These are phyloP conservation scores for Arizona elegans DNA, from an alignment of 2,113 vertebrate species.

Conservation along the genomic window DNA sequence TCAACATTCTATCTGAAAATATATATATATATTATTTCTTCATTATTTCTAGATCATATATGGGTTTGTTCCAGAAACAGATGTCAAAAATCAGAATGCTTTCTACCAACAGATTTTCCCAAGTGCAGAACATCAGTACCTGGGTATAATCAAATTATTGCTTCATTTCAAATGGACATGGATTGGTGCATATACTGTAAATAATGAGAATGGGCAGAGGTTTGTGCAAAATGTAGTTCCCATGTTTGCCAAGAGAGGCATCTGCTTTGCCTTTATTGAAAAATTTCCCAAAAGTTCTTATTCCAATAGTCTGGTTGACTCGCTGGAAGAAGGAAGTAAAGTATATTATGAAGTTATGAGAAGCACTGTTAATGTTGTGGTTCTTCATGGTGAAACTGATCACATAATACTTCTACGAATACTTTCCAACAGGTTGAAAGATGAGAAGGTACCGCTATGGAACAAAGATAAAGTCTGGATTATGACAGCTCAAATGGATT, in stretches of 20 bases:
- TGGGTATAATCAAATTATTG: neutral
- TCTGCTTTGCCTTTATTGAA: neutral
- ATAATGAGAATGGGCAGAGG: neutral
- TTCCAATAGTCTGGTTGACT: neutral
- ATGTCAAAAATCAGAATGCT: neutral
- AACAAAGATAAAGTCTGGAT: neutral
- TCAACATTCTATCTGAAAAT: neutral
- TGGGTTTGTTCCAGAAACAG: neutral
- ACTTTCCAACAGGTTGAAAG: neutral
- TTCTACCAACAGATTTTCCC: neutral
- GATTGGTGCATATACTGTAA: neutral
- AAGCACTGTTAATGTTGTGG: neutral
- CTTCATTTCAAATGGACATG: neutral
- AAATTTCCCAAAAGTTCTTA: neutral
- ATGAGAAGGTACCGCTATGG: neutral
- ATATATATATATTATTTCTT: neutral
- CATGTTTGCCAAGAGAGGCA: neutral
- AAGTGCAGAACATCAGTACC: neutral
- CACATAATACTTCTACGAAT: neutral
- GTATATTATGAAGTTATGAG: neutral
- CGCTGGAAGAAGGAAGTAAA: neutral
- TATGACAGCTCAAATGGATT: neutral
- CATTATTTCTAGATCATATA: neutral
- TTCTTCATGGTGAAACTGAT: neutral
- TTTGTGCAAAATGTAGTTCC: neutral